These are phyloP conservation scores for Sterna hirundo DNA, from an alignment of 2,113 vertebrate genomes.

Conservation along the genomic window DNA sequence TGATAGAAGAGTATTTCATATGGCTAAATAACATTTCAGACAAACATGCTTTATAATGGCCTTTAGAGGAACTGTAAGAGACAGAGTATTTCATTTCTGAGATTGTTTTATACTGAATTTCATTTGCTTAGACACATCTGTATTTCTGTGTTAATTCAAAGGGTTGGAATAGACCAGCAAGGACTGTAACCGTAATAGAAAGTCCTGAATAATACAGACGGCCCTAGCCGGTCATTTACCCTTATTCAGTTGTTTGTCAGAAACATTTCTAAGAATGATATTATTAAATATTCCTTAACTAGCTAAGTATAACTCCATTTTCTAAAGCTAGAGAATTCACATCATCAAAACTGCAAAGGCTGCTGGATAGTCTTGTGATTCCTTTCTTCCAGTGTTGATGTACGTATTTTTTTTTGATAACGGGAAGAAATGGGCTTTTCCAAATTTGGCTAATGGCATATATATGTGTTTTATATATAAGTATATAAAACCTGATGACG, in stretches of 20 bases:
- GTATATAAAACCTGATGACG: not conserved
- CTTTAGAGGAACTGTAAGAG: not conserved
- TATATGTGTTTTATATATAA: not conserved
- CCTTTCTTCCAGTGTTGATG: not conserved
- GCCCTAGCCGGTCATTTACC: not conserved
- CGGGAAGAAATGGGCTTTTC: not conserved
- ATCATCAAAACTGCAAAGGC: not conserved
- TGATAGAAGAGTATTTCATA: not conserved
- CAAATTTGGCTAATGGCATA: not conserved
- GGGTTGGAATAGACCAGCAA: not conserved
- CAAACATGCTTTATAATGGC: fast-evolving
- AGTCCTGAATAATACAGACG: not conserved
- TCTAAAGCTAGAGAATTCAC: not conserved
- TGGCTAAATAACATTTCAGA: not conserved
- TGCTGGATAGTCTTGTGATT: not conserved
- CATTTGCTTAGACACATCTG: not conserved
- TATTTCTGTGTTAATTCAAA: conserved; percentile 3
- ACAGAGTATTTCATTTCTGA: not conserved
- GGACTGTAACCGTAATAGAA: not conserved
- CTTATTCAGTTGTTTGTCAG: not conserved
- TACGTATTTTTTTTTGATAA: not conserved
- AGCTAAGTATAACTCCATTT: not conserved
- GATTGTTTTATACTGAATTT: not conserved
- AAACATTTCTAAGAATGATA: not conserved
- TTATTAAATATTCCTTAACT: not conserved